Base-by-base conservation (phyloP, 1,140 invertebrate species). In the Araneus ventricosus region DNA sequence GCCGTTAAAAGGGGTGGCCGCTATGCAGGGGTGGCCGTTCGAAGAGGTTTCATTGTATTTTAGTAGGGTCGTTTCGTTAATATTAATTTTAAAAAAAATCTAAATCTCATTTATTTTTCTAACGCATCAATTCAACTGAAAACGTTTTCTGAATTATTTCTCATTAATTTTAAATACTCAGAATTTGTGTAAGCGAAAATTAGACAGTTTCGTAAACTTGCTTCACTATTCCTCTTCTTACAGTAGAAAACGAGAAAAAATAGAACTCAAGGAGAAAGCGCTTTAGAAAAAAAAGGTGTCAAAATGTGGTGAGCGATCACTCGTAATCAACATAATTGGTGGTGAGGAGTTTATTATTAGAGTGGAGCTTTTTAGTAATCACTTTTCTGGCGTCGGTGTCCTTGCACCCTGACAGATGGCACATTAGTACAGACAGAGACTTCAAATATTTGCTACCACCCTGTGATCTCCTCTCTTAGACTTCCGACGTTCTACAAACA, bases 281-380 rank as follows among this genome's bases (percentile, higher is more conserved):
- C 70, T 34, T 10, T 10, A 8, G 17, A 41, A 24, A 80, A 80
- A 90, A 91, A 91, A 91, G 45, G 80, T 79, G 79, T 91, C 89
- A 91, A 84, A 91, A 91, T 91, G 89, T 84, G 80, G 75, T 91
- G 89, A 91, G 59, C 24, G 89, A 91, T 91, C 34, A 70, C 79
- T 59, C 34, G 75, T 84, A 91, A 91, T 91, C 89, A 91, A 91
- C 89, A 91, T 91, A 91, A 91, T 91, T 91, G 79, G 89, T 63
- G 57, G 79, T 34, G 89, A 82, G 89, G 79, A 91, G 89, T 91
- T 91, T 91, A 91, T 91, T 91, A 91, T 84, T 91, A 90, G 88
- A 91, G 79, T 39, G 34, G 34, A 79, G 34, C 30, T 90, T 91
- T 39, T 39, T 45, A 41, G 87, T 84, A 79, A 41, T 57, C 37